Evolutionary conservation across 2,797 vertebrate species (phyloP), one percentile per base, ranked within the genome.

Genomic region (Periparus ater): DNA sequence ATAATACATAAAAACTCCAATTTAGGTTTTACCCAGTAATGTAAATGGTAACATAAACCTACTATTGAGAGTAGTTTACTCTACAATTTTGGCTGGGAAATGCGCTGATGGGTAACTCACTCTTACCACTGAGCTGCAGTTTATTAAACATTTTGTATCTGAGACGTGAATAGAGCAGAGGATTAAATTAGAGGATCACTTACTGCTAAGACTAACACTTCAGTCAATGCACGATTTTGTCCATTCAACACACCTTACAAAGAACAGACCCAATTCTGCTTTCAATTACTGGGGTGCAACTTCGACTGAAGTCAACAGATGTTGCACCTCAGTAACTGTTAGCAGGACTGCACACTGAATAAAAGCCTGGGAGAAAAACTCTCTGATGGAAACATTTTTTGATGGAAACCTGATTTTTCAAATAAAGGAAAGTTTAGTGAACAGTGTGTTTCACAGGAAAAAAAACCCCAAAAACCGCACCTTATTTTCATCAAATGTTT

Each of bases 241-340:
- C 89, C 94, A 50, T 84, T 94, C 91, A 93, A 82, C 83, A 85
- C 91, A 93, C 91, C 88, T 85, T 72, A 96, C 91, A 93, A 92
- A 95, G 71, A 96, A 73, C 95, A 96, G 94, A 91, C 73, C 26
- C 1, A 63, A 94, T 71, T 91, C 95, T 97, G 95, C 94, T 97
- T 97, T 60, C 92, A 96, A 96, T 97, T 96, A 96, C 95, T 93
- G 91, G 89, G 79, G 94, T 92, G 92, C 92, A 95, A 79, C 85
- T 96, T 86, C 22, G 76, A 95, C 93, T 94, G 94, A 96, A 96
- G 95, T 88, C 91, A 91, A 73, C 92, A 97, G 94, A 96, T 96
- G 95, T 91, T 91, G 91, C 85, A 94, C 91, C 85, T 95, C 89
- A 78, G 63, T 81, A 96, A 96, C 85, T 79, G 77, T 91, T 91